Conservation (phyloP, 2,888 invertebrate genomes). For the Metalampra italica region DNA sequence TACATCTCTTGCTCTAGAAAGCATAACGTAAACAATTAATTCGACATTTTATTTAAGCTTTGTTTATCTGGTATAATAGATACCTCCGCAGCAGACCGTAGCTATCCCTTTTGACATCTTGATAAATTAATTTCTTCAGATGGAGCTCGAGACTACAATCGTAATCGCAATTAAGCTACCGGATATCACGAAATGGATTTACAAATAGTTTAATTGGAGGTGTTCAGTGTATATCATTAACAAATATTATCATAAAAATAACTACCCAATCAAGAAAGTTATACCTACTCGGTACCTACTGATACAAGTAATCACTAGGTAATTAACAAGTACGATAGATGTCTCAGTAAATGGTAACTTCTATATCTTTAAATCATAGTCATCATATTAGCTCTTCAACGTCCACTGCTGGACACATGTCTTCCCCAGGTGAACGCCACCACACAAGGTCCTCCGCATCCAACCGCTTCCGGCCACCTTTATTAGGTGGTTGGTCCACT, state of each 20-base stretch:
- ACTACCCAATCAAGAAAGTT: not conserved
- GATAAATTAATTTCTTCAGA: conserved; percentile 7
- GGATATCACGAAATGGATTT: not conserved
- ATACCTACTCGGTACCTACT: too few species aligned
- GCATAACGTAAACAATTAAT: conserved; percentile 51
- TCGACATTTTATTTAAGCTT: conserved; percentile 33
- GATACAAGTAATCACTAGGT: too few species aligned
- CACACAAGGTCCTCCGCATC: too few species aligned
- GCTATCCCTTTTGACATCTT: conserved; percentile 20
- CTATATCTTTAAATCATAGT: too few species aligned
- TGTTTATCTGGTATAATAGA: conserved; percentile 5
- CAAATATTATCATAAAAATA: not conserved
- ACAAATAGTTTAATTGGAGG: not conserved
- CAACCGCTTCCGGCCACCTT: too few species aligned
- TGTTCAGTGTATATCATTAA: not conserved
- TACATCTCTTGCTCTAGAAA: conserved; percentile 38
- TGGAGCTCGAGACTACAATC: not conserved
- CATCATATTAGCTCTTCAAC: too few species aligned
- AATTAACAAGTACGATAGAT: too few species aligned
- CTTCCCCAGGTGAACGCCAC: too few species aligned
- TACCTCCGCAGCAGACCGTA: conserved; percentile 10
- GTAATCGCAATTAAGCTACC: not conserved
- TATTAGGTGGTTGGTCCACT: too few species aligned
- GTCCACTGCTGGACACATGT: too few species aligned
- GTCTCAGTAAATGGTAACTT: too few species aligned